A percentile compares a stretch with the other conserved stretches of the same genome.
Evolutionary conservation across 2,113 vertebrate species (phyloP).

Genomic region (Sula dactylatra): DNA sequence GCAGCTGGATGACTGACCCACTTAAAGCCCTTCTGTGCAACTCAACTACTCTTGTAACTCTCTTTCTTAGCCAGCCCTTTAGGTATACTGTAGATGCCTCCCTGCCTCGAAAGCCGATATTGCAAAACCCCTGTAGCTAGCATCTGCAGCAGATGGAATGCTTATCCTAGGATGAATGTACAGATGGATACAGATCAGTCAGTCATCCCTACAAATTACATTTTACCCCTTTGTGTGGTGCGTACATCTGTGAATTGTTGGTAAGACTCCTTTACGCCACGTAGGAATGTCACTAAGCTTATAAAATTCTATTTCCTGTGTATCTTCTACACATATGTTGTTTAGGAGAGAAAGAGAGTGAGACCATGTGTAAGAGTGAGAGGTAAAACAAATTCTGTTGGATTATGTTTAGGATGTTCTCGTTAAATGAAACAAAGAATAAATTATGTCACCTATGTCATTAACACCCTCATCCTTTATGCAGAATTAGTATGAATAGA

Average conservation of each 20-base stretch:
- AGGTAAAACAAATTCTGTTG: neutral
- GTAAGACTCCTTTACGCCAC: neutral
- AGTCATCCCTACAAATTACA: slow-evolving; percentile 27
- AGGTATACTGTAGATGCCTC: slow-evolving; percentile 11
- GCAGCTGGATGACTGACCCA: slow-evolving; percentile 31
- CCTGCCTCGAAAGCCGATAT: neutral
- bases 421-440: neutral
- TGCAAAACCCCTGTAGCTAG: neutral
- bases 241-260: slow-evolving; percentile 9
- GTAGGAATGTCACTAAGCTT: neutral
- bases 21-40: slow-evolving; percentile 10
- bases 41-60: neutral
- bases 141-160: slow-evolving; percentile 58
- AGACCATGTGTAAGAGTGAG: neutral
- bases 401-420: neutral
- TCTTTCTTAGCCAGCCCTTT: neutral
- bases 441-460: neutral
- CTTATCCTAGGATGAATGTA: neutral
- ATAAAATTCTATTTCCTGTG: neutral
- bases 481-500: neutral
- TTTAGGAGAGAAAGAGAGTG: neutral
- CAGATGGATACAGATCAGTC: slow-evolving; percentile 47
- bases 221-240: slow-evolving; percentile 25
- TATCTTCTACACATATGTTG: neutral
- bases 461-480: neutral